phyloP scores from a whole-genome alignment of 2,797 vertebrate genomes.

The Poeciliopsis paucimaculata region DNA sequence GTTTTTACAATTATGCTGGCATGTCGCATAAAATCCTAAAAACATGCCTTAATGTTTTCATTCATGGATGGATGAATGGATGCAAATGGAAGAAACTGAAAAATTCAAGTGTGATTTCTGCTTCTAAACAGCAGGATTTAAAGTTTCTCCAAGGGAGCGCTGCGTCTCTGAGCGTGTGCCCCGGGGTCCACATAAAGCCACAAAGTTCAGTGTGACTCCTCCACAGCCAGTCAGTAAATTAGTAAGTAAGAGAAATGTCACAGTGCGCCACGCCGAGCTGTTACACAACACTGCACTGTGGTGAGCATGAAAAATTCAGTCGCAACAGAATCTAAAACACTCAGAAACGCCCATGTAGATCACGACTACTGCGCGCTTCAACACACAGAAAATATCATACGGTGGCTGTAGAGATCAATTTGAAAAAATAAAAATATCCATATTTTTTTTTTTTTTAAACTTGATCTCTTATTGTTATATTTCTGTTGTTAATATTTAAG shows the following conservation, averaged over 20 bases:
- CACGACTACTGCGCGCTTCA: background rate
- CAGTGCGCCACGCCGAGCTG: conserved; percentile 40
- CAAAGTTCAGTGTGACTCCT: background rate
- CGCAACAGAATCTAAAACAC: conserved; percentile 22
- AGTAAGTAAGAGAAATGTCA: conserved; percentile 58
- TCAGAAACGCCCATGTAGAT: background rate
- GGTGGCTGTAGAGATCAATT: background rate
- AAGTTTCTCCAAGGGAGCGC: background rate
- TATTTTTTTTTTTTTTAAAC: no score
- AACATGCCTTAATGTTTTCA: background rate
- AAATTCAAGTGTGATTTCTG: background rate
- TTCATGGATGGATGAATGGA: background rate
- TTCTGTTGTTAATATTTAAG: no score
- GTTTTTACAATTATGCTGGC: background rate
- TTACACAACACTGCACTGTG: conserved; percentile 61
- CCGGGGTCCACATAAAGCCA: conserved; percentile 38
- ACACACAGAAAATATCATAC: background rate
- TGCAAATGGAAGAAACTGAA: background rate
- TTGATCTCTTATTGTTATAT: no score
- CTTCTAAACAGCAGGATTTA: background rate
- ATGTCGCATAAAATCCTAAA: background rate
- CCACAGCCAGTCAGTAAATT: conserved; percentile 55
- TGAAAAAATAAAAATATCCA: no score
- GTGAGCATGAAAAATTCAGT: conserved; percentile 70
- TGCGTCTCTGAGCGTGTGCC: conserved; percentile 7